phyloP scores from a whole-genome alignment of 2,888 invertebrate genomes.

The Mesochorus sp. region DNA sequence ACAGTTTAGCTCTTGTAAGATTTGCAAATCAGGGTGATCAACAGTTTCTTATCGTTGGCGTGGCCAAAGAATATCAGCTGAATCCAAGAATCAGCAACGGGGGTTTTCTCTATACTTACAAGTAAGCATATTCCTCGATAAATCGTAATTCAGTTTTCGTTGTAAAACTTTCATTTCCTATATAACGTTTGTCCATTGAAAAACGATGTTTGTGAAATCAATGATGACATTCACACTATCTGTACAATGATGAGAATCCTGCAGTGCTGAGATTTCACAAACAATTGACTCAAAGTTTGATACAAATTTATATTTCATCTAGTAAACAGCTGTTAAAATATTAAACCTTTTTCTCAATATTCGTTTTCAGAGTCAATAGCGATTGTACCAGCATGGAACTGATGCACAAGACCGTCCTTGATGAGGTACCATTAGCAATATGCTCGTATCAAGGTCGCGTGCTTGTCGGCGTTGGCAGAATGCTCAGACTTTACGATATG shows the following conservation, averaged over 20 bases:
- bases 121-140: slow-evolving; percentile 79
- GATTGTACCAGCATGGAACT: slow-evolving; percentile 94
- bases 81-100: slow-evolving; percentile 92
- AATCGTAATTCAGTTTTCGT: no score
- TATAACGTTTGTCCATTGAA: no score
- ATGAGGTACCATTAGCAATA: slow-evolving; percentile 95
- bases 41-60: slow-evolving; percentile 89
- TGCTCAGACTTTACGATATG: slow-evolving; percentile 96
- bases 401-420: slow-evolving; percentile 95
- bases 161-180: no score
- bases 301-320: background rate
- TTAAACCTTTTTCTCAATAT: slow-evolving; percentile 48
- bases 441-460: slow-evolving; percentile 96
- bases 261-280: slow-evolving; percentile 79
- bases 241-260: slow-evolving; percentile 79
- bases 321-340: slow-evolving; percentile 44
- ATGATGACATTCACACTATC: slow-evolving; percentile 78
- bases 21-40: slow-evolving; percentile 88
- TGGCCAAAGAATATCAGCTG: slow-evolving; percentile 94
- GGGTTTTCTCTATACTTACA: slow-evolving; percentile 95
- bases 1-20: slow-evolving; percentile 89
- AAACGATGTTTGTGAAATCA: slow-evolving; percentile 31
- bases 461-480: slow-evolving; percentile 95
- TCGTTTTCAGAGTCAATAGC: slow-evolving; percentile 83
- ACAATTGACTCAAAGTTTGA: no score